Base-by-base conservation (phyloP, 2,113 vertebrate genomes). In the Chloroceryle aenea region DNA sequence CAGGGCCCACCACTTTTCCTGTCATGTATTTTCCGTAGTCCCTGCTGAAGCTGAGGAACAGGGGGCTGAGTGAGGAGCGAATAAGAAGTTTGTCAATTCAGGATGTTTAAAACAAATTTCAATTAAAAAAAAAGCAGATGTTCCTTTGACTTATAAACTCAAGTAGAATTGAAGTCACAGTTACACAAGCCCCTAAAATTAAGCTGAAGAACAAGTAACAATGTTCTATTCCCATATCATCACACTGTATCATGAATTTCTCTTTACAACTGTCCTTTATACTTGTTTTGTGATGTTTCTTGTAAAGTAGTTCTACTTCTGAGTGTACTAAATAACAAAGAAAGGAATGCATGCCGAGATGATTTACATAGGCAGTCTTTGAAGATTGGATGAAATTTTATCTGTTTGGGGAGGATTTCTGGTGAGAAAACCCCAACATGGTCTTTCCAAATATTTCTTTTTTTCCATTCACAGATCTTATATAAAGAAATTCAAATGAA, bases 371-470 rank as follows among this genome's bases (percentile, higher is more conserved):
- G 19, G 19, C 72, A 94, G 50, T 87, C 32, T 93, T 58, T 82
- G 68, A 84, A 91, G 79, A 89, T 14, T 94, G 45, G 91, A 87
- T 91, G 90, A 89, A 78, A 34, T 82, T 73, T 38, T 85, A 82
- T 89, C 66, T 76, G 34, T 74, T 38, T 62, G 38, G 30, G 59
- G 87, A 90, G 77, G 48, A 75, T 94, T 97, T 93, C 42, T 88
- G 42, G 20, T 94, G 81, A 93, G 53, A 96, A 95, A 97, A 96
- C 61, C 3, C 18, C 36, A 91, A 32, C 22, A 58, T 7, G 64
- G 27, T 81, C 38, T 96, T 96, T 92, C 56, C 56, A 95, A 95
- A 92, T 95, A 93, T 74, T 92, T 85, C 5, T 62, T 45, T 93
- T 93, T 96, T 95, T 89, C 47, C 53, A 84, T 79, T 97, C 52